A percentile compares a stretch with the other conserved stretches of the same genome.
phyloP scores from a whole-genome alignment of 2,797 vertebrate species.

The Sternarchorhynchus goeldii region DNA sequence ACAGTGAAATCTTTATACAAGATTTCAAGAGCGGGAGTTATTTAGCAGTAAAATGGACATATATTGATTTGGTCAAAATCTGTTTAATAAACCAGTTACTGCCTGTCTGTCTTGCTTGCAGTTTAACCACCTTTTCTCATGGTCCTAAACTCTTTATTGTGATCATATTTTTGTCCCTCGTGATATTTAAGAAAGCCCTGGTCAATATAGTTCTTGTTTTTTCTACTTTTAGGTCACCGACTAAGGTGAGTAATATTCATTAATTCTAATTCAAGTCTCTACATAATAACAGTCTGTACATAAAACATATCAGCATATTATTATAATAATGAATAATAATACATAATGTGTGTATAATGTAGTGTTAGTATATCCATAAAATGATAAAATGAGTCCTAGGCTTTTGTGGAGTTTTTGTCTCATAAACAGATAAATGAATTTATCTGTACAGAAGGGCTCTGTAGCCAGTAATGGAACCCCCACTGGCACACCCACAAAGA shows the following conservation, averaged over 20 bases:
- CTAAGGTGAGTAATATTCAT: slow-evolving; percentile 71
- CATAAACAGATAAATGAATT: not conserved
- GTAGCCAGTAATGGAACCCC: slow-evolving; percentile 89
- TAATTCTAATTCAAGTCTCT: slow-evolving; percentile 7
- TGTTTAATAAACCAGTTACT: slow-evolving; percentile 4
- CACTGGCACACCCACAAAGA: slow-evolving; percentile 83
- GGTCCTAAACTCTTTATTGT: not conserved
- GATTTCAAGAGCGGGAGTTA: not conserved
- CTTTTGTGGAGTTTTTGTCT: too few species aligned
- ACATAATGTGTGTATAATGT: too few species aligned
- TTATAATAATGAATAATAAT: too few species aligned
- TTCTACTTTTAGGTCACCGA: slow-evolving; percentile 72
- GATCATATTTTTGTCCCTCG: not conserved
- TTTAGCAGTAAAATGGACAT: not conserved
- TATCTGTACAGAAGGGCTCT: slow-evolving; percentile 76
- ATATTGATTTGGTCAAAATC: not conserved
- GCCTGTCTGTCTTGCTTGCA: slow-evolving; percentile 26
- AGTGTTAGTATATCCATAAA: too few species aligned
- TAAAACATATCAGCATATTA: too few species aligned
- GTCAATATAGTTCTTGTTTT: slow-evolving; percentile 26
- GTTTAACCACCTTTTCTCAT: not conserved
- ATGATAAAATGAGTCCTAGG: too few species aligned
- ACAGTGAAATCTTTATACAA: not conserved
- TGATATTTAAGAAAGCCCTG: not conserved
- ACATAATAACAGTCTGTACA: too few species aligned